Percentiles rank a stretch among this genome's conserved stretches.
phyloP scores from a whole-genome alignment of 2,888 invertebrate species.

The Pyralis farinalis region DNA sequence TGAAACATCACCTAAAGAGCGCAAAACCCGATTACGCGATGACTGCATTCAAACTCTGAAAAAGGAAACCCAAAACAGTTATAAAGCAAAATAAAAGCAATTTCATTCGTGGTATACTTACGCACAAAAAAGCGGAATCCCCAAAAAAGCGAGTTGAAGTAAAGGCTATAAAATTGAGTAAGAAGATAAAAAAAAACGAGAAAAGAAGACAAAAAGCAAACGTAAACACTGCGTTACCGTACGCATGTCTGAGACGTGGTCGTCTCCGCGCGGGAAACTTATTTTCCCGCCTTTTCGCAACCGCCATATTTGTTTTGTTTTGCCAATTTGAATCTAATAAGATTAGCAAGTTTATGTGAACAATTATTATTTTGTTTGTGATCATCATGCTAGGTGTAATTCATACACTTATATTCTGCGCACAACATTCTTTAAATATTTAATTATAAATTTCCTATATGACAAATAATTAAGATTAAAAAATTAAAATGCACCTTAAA shows the following conservation, averaged over 20 bases:
- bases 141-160: constrained; percentile 24
- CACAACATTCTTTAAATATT: no score
- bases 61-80: constrained; percentile 1
- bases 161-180: constrained; percentile 21
- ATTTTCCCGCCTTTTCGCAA: constrained; percentile 72
- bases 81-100: constrained; percentile 1
- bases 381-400: no score
- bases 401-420: no score
- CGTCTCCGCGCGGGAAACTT: constrained; percentile 68
- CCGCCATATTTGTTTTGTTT: constrained; percentile 49
- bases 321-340: constrained; percentile 59
- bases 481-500: no score
- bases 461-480: no score
- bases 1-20: background rate
- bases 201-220: constrained; percentile 37
- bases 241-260: constrained; percentile 60
- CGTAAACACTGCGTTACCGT: constrained; percentile 64
- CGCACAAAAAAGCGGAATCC: constrained; percentile 16
- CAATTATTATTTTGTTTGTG: no score
- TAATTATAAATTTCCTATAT: no score
- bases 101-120: constrained; percentile 4
- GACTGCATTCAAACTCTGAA: background rate
- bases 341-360: constrained; percentile 19
- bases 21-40: constrained; percentile 1
- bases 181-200: constrained; percentile 18